Percentiles rank a stretch among this genome's conserved stretches.
These are phyloP conservation scores for Okamejei kenojei DNA, from an alignment of 2,797 vertebrate genomes.

Conservation along the genomic window DNA sequence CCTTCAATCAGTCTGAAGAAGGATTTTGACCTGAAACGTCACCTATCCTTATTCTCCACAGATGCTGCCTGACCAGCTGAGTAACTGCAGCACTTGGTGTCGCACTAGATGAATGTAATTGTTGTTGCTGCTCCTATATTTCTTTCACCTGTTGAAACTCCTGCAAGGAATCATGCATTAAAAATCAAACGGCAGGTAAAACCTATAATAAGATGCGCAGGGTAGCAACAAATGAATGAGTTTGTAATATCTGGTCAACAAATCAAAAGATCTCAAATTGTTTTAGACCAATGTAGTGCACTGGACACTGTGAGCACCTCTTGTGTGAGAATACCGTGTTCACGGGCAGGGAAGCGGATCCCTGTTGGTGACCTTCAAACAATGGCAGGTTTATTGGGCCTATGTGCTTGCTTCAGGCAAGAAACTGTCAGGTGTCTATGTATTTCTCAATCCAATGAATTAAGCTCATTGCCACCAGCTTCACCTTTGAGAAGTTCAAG, in stretches of 20 bases:
- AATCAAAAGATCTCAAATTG: not conserved
- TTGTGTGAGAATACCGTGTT: not conserved
- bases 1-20: too few species aligned
- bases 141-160: not conserved
- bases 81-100: not conserved
- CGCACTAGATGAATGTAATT: too few species aligned
- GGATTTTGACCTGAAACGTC: too few species aligned
- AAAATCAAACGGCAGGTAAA: not conserved
- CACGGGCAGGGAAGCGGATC: not conserved
- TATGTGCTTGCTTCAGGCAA: not conserved
- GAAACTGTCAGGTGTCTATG: not conserved
- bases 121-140: not conserved
- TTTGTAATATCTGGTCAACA: not conserved
- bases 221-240: not conserved
- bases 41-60: too few species aligned
- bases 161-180: not conserved
- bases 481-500: not conserved
- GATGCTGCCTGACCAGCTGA: too few species aligned
- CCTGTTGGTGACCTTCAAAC: not conserved
- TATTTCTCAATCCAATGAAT: not conserved
- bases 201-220: not conserved
- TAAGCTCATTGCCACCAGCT: not conserved
- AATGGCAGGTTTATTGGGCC: not conserved
- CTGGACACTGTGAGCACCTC: not conserved
- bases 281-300: not conserved